Percentiles rank a stretch among this genome's conserved stretches.
Evolutionary conservation across 2,113 vertebrate species (phyloP).

Genomic region (Cynocephalus volans): DNA sequence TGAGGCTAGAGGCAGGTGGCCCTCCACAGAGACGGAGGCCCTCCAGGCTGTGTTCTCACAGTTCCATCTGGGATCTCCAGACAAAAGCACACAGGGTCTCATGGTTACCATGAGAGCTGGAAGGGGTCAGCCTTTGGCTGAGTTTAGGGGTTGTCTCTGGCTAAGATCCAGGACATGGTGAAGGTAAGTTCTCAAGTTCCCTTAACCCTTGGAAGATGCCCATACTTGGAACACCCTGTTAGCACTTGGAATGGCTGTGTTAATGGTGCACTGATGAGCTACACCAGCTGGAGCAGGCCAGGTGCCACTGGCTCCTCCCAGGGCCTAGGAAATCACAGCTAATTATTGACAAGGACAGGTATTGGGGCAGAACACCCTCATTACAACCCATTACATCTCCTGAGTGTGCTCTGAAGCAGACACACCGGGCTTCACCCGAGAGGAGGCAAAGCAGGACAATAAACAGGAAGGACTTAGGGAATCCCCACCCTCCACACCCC

Average conservation of each 20-base stretch:
- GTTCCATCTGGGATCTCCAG: neutral
- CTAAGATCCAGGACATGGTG: neutral
- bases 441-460: slow-evolving; percentile 26
- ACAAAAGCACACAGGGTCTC: neutral
- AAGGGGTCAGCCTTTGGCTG: neutral
- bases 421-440: neutral
- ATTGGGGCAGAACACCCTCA: slow-evolving; percentile 59
- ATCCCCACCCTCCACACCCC: slow-evolving; percentile 57
- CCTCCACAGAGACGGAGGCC: neutral
- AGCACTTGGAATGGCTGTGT: neutral
- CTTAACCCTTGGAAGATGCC: neutral
- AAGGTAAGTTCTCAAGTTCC: neutral
- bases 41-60: neutral
- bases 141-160: neutral
- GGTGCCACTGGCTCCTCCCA: slow-evolving; percentile 55
- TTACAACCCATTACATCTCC: slow-evolving; percentile 58
- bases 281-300: neutral
- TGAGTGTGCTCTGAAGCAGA: slow-evolving; percentile 24
- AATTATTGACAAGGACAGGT: slow-evolving; percentile 78
- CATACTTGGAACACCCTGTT: neutral
- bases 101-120: neutral
- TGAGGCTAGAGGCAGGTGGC: neutral
- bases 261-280: neutral
- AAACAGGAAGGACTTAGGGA: slow-evolving; percentile 73
- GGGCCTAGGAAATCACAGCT: slow-evolving; percentile 32